A percentile compares a stretch with the other conserved stretches of the same genome.
Evolutionary conservation across 2,113 vertebrate species (phyloP).

Genomic region (Hystrix cristata): DNA sequence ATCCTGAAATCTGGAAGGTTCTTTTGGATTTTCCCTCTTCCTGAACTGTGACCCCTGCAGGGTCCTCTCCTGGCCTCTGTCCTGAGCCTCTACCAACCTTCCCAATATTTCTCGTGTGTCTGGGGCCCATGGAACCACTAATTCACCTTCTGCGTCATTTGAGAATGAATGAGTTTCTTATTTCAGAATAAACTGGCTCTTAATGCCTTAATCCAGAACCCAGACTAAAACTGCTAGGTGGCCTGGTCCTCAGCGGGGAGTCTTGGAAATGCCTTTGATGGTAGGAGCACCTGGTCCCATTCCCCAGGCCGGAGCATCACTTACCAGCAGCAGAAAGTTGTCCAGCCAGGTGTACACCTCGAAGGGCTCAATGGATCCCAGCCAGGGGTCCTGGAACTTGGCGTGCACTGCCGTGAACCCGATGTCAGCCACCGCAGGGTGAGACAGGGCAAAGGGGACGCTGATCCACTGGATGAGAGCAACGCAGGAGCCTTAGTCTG

Average conservation of each 20-base stretch:
- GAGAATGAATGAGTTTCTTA: not conserved
- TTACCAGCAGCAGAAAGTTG: conserved; percentile 96
- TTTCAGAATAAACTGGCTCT: not conserved
- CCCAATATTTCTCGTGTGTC: not conserved
- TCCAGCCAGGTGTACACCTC: conserved; percentile 96
- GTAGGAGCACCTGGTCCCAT: not conserved
- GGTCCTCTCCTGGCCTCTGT: not conserved
- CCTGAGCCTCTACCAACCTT: not conserved
- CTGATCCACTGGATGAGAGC: conserved; percentile 95
- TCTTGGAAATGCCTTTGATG: not conserved
- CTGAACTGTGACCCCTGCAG: not conserved
- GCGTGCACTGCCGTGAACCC: conserved; percentile 91
- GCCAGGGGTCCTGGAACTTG: conserved; percentile 95
- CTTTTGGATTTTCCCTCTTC: not conserved
- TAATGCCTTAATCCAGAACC: not conserved
- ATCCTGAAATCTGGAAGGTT: not conserved
- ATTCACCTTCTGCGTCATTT: not conserved
- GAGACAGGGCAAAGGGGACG: conserved; percentile 95
- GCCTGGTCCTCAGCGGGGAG: not conserved
- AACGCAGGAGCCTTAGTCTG: conserved; percentile 46
- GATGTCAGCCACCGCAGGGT: conserved; percentile 96
- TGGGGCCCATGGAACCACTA: not conserved
- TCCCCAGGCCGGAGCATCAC: conserved; percentile 58
- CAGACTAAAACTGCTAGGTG: not conserved
- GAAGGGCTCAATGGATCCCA: conserved; percentile 91